Conservation (phyloP, 35 echinoderm and acorn worm genomes). For the Anneissia japonica region DNA sequence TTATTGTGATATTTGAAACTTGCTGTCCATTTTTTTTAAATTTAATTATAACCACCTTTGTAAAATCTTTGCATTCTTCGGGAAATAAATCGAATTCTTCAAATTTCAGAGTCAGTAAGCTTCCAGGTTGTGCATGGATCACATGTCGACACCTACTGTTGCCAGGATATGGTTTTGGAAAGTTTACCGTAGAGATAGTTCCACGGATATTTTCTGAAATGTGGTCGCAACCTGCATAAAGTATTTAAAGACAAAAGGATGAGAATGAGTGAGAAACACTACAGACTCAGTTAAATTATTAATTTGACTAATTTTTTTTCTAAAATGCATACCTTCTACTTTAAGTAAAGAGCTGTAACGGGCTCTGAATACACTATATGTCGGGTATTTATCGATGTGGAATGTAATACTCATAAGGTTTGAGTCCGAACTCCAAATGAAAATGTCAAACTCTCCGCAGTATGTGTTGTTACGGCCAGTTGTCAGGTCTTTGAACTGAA, state of each 20-base stretch:
- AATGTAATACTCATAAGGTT: conserved; percentile 6
- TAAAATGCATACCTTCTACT: not conserved
- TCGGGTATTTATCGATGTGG: not conserved
- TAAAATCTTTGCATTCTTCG: not conserved
- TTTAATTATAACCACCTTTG: not conserved
- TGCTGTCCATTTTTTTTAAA: too few relatives aligned
- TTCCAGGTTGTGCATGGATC: not conserved
- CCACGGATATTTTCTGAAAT: not conserved
- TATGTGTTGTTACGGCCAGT: not conserved
- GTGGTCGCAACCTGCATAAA: not conserved
- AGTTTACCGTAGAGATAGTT: not conserved
- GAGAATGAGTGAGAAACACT: too few relatives aligned
- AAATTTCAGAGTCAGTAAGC: not conserved
- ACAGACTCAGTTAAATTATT: too few relatives aligned
- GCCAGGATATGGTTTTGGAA: not conserved
- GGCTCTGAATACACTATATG: not conserved
- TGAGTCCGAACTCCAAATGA: not conserved
- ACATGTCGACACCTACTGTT: not conserved
- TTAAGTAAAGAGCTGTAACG: not conserved
- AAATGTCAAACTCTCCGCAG: conserved; percentile 14
- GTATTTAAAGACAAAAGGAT: too few relatives aligned
- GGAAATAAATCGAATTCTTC: not conserved
- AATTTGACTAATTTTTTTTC: too few relatives aligned
- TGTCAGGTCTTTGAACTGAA: conserved; percentile 11
- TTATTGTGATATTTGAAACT: too few relatives aligned